phyloP scores from a whole-genome alignment of 1,140 invertebrate genomes.

The Pseudomyrmex gracilis region DNA sequence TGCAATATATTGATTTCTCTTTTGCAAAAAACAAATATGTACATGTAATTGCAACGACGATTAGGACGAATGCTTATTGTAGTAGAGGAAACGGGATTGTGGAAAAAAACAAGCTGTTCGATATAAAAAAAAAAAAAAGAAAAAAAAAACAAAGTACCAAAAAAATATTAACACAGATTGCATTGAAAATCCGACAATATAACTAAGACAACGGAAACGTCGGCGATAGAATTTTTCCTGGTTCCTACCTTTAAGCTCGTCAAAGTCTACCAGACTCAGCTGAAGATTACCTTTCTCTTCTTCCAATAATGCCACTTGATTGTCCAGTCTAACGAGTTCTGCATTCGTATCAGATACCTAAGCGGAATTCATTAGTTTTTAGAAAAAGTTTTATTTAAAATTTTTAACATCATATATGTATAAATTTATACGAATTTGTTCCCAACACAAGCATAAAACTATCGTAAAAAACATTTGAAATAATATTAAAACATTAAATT shows the following conservation, averaged over 20 bases:
- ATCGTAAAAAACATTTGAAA: too few species aligned
- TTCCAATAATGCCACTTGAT: conserved; percentile 93
- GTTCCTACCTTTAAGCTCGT: conserved; percentile 90
- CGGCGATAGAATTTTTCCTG: conserved; percentile 75
- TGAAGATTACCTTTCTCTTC: conserved; percentile 96
- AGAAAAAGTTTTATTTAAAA: background rate
- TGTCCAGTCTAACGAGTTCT: conserved; percentile 90
- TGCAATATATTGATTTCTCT: background rate
- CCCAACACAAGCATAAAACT: background rate
- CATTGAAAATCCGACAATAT: conserved; percentile 65
- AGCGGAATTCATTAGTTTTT: conserved; percentile 48
- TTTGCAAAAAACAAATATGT: conserved; percentile 39
- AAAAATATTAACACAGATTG: conserved; percentile 59
- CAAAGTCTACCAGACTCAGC: conserved; percentile 92
- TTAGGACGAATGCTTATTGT: conserved; percentile 36
- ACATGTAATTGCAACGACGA: conserved; percentile 60
- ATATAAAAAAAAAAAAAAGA: conserved; percentile 36
- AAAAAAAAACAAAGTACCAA: too few species aligned
- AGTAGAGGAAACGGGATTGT: conserved; percentile 51
- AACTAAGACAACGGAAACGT: conserved; percentile 68
- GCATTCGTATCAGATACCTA: conserved; percentile 88
- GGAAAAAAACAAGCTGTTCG: conserved; percentile 43
- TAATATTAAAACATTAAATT: too few species aligned
- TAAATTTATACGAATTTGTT: background rate
- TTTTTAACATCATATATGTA: background rate